phyloP scores from a whole-genome alignment of 2,888 invertebrate genomes.

The Frankliniella fusca region DNA sequence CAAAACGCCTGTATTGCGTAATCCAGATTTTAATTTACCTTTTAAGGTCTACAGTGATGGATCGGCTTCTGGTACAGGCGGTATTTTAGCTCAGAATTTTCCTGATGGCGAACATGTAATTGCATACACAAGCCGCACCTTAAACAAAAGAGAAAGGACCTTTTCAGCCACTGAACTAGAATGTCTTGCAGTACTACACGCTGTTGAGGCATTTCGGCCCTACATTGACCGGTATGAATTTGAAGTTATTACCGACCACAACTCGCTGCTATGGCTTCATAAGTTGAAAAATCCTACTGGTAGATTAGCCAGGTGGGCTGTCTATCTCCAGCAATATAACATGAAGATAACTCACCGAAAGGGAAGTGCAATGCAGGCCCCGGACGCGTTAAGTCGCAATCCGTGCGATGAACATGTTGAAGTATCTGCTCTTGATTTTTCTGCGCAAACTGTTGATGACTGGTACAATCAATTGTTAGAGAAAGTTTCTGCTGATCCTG shows the following conservation, averaged over 20 bases:
- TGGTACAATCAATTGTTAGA: no score
- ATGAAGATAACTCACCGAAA: conserved; percentile 34
- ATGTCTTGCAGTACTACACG: conserved; percentile 36
- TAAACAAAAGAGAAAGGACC: conserved; percentile 32
- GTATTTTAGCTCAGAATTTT: conserved; percentile 34
- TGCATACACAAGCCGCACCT: conserved; percentile 36
- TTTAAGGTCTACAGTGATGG: conserved; percentile 38
- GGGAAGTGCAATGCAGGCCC: conserved; percentile 34
- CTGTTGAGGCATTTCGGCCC: conserved; percentile 33
- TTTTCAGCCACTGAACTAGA: conserved; percentile 36
- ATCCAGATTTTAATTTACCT: conserved; percentile 33
- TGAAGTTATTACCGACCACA: conserved; percentile 36
- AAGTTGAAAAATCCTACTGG: conserved; percentile 35
- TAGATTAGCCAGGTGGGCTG: conserved; percentile 35
- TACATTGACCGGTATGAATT: conserved; percentile 36
- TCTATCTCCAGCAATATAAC: conserved; percentile 34
- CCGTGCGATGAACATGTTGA: no score
- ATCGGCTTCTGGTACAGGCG: conserved; percentile 37
- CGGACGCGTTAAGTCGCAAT: conserved; percentile 34
- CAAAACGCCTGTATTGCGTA: not conserved
- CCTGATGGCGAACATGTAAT: conserved; percentile 35
- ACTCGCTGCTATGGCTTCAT: conserved; percentile 34
- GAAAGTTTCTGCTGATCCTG: no score
- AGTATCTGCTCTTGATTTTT: not conserved
- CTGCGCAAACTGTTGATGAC: no score